Percentiles rank a stretch among this genome's conserved stretches.
phyloP scores from a whole-genome alignment of 1,140 invertebrate genomes.

The Asobara japonica region DNA sequence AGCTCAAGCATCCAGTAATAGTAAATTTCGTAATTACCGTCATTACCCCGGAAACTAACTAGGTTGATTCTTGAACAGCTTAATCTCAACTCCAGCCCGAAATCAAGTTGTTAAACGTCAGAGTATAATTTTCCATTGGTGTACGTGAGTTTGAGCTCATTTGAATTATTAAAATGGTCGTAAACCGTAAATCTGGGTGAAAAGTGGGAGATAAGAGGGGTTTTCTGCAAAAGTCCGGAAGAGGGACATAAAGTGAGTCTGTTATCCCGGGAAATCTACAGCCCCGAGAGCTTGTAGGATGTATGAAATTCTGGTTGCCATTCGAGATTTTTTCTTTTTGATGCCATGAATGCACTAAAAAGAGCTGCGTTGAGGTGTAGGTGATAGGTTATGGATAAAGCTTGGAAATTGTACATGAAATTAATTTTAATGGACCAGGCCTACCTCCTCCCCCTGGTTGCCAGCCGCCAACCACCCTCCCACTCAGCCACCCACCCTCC shows the following conservation, averaged over 20 bases:
- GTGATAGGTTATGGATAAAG: too few species aligned
- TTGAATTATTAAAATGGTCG: neutral
- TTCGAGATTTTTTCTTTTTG: too few species aligned
- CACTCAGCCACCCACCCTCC: too few species aligned
- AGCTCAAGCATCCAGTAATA: too few species aligned
- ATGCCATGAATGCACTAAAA: too few species aligned
- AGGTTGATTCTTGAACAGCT: neutral
- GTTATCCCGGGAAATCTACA: neutral
- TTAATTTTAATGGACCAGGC: too few species aligned
- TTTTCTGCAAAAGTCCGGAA: neutral
- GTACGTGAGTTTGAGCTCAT: neutral
- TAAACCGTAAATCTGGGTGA: neutral
- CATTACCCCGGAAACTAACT: neutral
- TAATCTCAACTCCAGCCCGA: neutral
- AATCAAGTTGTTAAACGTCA: neutral
- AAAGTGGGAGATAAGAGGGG: neutral
- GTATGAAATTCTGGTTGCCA: neutral
- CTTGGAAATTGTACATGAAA: too few species aligned
- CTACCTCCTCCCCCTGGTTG: too few species aligned
- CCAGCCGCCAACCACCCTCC: too few species aligned
- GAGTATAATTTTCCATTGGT: too few species aligned
- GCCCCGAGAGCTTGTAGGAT: neutral
- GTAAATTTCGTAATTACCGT: neutral
- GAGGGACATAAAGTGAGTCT: neutral
- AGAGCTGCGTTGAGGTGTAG: too few species aligned